phyloP scores from a whole-genome alignment of 2,113 vertebrate genomes.

The Pelobates fuscus region DNA sequence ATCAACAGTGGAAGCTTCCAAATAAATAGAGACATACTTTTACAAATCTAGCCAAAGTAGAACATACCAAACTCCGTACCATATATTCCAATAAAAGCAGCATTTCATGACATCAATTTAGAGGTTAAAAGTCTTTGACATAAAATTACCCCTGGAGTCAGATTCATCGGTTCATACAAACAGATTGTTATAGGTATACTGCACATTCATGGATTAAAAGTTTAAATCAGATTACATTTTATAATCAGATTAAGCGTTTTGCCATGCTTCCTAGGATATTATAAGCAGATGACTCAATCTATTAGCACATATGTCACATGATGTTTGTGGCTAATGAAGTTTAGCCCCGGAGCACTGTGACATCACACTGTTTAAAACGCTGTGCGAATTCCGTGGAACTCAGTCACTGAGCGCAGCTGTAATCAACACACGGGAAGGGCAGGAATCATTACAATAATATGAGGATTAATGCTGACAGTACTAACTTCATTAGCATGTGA shows the following conservation, averaged over 20 bases:
- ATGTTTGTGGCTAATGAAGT: neutral
- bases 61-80: too few species aligned
- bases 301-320: too few species aligned
- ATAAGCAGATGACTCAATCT: neutral
- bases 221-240: neutral
- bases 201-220: neutral
- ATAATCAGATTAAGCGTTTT: neutral
- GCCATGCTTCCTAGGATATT: neutral
- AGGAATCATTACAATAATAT: too few species aligned
- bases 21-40: too few species aligned
- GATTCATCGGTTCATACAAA: neutral
- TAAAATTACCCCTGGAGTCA: neutral
- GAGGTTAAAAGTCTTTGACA: neutral
- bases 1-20: too few species aligned
- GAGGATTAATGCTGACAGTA: too few species aligned
- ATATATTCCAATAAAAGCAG: too few species aligned
- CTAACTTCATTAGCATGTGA: too few species aligned
- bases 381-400: neutral
- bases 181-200: neutral
- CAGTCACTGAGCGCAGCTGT: neutral
- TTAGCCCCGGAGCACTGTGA: neutral
- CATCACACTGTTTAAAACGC: neutral
- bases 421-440: too few species aligned
- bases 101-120: too few species aligned
- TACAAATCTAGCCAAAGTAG: too few species aligned